Conservation (phyloP, 2,888 invertebrate genomes). For the Acrobasis consociella region DNA sequence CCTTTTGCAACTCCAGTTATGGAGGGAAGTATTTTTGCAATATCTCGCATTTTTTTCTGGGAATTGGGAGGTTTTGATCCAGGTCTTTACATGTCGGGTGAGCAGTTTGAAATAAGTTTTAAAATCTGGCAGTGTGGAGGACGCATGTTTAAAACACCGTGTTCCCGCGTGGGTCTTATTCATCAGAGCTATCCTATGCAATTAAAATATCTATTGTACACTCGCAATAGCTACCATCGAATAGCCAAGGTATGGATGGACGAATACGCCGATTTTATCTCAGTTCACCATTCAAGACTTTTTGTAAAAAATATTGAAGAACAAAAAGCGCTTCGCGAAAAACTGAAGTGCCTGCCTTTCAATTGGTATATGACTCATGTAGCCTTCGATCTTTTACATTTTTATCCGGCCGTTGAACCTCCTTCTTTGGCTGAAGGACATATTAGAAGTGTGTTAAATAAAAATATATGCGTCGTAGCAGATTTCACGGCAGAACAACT, state of each 20-base stretch:
- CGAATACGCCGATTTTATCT: constrained; percentile 94
- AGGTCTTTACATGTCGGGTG: constrained; percentile 98
- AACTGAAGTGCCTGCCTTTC: constrained; percentile 93
- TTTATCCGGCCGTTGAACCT: constrained; percentile 95
- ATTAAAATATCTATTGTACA: constrained; percentile 91
- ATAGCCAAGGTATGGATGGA: constrained; percentile 99
- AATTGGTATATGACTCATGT: constrained; percentile 96
- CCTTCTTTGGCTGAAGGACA: constrained; percentile 91
- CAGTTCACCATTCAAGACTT: constrained; percentile 90
- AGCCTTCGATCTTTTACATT: constrained; percentile 93
- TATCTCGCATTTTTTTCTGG: constrained; percentile 96
- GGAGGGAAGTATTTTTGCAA: constrained; percentile 98
- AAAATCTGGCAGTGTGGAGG: constrained; percentile 99
- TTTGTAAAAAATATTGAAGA: constrained; percentile 91
- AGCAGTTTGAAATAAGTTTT: constrained; percentile 98
- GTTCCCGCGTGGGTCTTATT: constrained; percentile 95
- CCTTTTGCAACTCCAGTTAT: constrained; percentile 97
- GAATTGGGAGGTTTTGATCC: constrained; percentile 97
- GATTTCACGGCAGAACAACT: constrained; percentile 44
- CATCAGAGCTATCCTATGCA: constrained; percentile 94
- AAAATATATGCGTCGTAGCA: constrained; percentile 88
- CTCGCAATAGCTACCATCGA: constrained; percentile 96
- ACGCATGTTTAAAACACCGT: constrained; percentile 94
- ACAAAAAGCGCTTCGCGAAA: constrained; percentile 88
- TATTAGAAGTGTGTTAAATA: constrained; percentile 84